These are phyloP conservation scores for Guaruba guarouba DNA, from an alignment of 2,113 vertebrate genomes.

Conservation along the genomic window DNA sequence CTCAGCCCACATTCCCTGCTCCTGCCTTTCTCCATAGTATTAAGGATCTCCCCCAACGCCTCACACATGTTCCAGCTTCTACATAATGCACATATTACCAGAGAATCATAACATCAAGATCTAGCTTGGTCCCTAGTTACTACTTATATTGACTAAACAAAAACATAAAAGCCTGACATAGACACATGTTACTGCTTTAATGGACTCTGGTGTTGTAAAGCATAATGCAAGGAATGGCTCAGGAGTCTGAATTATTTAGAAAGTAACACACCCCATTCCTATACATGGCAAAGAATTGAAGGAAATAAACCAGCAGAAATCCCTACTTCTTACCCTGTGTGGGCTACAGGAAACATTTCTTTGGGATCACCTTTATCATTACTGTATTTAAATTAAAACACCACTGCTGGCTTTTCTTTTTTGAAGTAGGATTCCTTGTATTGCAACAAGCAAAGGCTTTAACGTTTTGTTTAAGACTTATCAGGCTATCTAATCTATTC, in stretches of 20 bases:
- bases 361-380: not conserved
- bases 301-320: not conserved
- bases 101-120: not conserved
- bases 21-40: not conserved
- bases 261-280: not conserved
- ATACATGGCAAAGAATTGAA: not conserved
- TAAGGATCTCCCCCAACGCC: not conserved
- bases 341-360: not conserved
- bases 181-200: not conserved
- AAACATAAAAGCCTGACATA: not conserved
- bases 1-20: not conserved
- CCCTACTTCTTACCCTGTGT: not conserved
- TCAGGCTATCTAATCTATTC: constrained; percentile 15
- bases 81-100: not conserved
- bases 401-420: not conserved
- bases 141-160: rapidly evolving
- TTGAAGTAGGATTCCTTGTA: not conserved
- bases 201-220: not conserved
- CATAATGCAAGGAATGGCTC: not conserved
- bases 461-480: not conserved
- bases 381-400: not conserved
- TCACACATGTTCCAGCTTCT: rapidly evolving
- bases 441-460: not conserved
- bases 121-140: not conserved
- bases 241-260: not conserved